Evolutionary conservation across 2,797 vertebrate species (phyloP).

Genomic region (Sorex maritimensis): DNA sequence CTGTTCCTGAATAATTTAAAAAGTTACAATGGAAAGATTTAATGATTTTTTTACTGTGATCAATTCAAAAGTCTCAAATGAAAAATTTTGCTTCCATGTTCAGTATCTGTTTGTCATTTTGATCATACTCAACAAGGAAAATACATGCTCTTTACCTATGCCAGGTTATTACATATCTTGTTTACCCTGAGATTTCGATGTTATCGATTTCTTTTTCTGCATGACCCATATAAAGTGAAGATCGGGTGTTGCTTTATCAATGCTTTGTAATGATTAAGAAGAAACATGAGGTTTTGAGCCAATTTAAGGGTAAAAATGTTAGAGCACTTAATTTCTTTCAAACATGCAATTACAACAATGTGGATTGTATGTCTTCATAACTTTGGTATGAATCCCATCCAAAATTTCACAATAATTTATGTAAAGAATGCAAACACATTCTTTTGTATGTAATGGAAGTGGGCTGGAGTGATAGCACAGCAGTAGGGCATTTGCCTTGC

Average conservation of each 20-base stretch:
- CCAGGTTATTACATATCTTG: no score
- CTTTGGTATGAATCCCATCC: neutral
- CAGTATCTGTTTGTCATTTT: no score
- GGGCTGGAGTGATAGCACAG: no score
- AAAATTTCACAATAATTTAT: neutral
- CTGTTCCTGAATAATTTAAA: neutral
- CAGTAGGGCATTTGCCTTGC: no score
- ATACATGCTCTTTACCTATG: no score
- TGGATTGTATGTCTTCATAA: neutral
- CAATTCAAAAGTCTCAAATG: no score
- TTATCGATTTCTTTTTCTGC: neutral
- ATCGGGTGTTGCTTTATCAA: neutral
- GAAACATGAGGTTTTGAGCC: neutral
- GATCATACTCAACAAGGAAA: no score
- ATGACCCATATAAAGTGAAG: no score
- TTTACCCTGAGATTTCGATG: no score
- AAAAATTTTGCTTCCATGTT: neutral
- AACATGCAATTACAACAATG: conserved; percentile 19
- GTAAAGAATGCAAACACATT: neutral
- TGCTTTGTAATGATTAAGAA: neutral
- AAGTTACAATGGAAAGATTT: neutral
- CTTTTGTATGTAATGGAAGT: neutral
- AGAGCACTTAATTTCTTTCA: neutral
- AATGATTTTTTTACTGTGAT: neutral
- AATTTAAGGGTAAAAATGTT: neutral